Percentiles rank a stretch among this genome's conserved stretches.
Evolutionary conservation across 2,888 invertebrate species (phyloP).

Genomic region (Drosophila antonietae): DNA sequence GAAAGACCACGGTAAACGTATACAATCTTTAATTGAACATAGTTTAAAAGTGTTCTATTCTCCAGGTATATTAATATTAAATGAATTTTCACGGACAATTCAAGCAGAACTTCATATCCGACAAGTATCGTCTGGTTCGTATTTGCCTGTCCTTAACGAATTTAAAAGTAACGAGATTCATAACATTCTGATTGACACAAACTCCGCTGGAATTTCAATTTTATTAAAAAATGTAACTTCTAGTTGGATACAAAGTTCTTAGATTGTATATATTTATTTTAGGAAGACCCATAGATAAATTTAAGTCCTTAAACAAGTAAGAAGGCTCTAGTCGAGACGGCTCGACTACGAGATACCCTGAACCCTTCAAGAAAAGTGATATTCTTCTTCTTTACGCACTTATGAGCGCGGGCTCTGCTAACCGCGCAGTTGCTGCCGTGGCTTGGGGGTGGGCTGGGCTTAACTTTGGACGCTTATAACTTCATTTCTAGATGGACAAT

Average conservation of each 20-base stretch:
- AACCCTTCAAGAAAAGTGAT: too few relatives aligned
- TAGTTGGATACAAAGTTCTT: background rate
- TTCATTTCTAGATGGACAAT: too few relatives aligned
- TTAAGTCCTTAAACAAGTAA: too few relatives aligned
- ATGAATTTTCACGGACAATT: constrained; percentile 89
- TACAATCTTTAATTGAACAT: background rate
- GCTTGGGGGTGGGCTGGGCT: too few relatives aligned
- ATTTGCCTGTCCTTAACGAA: constrained; percentile 91
- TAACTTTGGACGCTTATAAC: too few relatives aligned
- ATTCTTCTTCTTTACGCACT: too few relatives aligned
- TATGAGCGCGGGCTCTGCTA: too few relatives aligned
- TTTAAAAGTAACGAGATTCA: constrained; percentile 91
- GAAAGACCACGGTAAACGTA: constrained; percentile 88
- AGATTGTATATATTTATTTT: background rate
- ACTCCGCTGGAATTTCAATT: constrained; percentile 89
- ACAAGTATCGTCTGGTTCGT: constrained; percentile 88
- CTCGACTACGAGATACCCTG: too few relatives aligned
- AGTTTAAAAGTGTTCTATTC: background rate
- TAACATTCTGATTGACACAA: constrained; percentile 91
- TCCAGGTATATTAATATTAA: constrained; percentile 85
- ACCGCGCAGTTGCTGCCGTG: too few relatives aligned
- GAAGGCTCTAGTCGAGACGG: too few relatives aligned
- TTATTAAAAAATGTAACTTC: constrained; percentile 89
- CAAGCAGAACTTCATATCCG: constrained; percentile 90
- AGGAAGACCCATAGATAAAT: background rate